Base-by-base conservation (phyloP, 2,888 invertebrate genomes). In the Morinoia aosen region DNA sequence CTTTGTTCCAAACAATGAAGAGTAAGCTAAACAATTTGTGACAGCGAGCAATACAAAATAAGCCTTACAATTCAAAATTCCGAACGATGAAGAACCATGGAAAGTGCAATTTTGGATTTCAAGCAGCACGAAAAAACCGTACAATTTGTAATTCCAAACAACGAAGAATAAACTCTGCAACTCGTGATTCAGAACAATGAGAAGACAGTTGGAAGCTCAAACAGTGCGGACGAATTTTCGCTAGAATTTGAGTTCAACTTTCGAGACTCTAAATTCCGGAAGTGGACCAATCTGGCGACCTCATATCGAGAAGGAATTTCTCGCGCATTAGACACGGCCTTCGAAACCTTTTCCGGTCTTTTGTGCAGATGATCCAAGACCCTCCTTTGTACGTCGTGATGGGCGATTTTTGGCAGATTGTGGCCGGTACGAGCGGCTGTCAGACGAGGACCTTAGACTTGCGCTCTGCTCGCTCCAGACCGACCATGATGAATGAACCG, bases 371-470 rank as follows among this genome's bases (percentile, higher is more conserved):
- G 93, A 93, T 93, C 93, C 57, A 93, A 57, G 57, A 48, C 11
- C 93, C 57, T 56, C 93, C 57, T 93, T 93, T 93, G 93, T 93
- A 33, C 57, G 56, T 56, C 57, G 56, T 48, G 93, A 93, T 93
- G 93, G 93, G 93, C 58, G 57, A 93, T 93, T 93, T 93, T 93
- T 56, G 93, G 93, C 58, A 39, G 93, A 93, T 93, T 93, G 93
- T 93, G 93, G 93, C 33, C 93, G n/a, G 48, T 57, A 57, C 25
- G 93, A 93, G 93, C 2, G 25, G 40, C 40, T 90, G 90, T 90
- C 90, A 90, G 90, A 39, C 2, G 48, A 90, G 12, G 33, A 33
- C 25, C 76, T 10, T 25, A 76, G 76, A 76, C 76, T 33, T 76
- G 76, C 76, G 76, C 76, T 33, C 76, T 76, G 76, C 76, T 76